Conservation (phyloP, 2,888 invertebrate species). For the Phaedon cochleariae region DNA sequence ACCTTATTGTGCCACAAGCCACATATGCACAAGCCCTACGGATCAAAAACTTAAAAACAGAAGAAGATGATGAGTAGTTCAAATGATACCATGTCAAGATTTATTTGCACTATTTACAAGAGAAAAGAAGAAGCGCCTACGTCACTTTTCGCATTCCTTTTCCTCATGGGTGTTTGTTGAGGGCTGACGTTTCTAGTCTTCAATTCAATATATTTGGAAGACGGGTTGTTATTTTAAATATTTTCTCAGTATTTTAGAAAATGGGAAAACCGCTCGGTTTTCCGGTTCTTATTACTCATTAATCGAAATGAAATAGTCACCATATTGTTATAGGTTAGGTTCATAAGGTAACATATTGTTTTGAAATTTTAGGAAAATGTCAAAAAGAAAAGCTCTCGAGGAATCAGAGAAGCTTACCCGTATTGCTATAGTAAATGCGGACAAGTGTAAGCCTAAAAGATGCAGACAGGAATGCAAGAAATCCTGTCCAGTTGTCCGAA, state of each 20-base stretch:
- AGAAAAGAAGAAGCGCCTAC: background rate
- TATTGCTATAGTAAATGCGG: conserved; percentile 97
- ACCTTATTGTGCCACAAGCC: too few species aligned
- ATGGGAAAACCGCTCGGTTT: background rate
- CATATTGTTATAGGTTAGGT: conserved; percentile 45
- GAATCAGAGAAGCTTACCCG: conserved; percentile 94
- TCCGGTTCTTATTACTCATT: background rate
- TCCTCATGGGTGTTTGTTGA: conserved; percentile 51
- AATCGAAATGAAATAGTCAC: background rate
- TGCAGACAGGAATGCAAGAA: conserved; percentile 99
- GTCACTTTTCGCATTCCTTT: conserved; percentile 36
- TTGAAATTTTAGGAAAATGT: conserved; percentile 64
- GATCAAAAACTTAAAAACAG: too few species aligned
- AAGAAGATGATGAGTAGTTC: background rate
- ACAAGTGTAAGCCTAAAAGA: conserved; percentile 99
- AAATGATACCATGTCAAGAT: background rate
- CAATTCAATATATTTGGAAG: conserved; percentile 18
- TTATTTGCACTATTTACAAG: too few species aligned
- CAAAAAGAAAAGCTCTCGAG: conserved; percentile 76
- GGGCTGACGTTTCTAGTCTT: conserved; percentile 36
- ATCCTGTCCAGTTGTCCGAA: conserved; percentile 97
- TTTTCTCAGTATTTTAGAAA: background rate
- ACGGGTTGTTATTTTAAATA: conserved; percentile 17
- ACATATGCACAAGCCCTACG: too few species aligned
- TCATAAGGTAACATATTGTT: conserved; percentile 36